Base-by-base conservation (phyloP, 1,140 invertebrate species). In the Propsilocerus akamusi region DNA sequence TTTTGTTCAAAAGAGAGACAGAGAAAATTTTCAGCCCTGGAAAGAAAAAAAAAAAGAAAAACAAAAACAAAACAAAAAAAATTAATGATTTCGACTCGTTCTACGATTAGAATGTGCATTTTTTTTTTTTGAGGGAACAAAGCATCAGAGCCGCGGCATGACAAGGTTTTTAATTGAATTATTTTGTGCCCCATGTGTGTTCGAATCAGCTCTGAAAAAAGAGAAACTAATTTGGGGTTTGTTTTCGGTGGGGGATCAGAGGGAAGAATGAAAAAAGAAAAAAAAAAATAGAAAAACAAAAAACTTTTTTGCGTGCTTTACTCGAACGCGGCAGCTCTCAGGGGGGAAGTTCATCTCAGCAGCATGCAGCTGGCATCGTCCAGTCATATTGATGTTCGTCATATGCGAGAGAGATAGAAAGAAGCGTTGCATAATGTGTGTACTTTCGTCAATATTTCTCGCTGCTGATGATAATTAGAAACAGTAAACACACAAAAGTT, bases 1-100 rank as follows among this genome's bases (percentile, higher is more conserved):
- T 17, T 8, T 41, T 20, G 17, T 41, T 41, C 14, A 41, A 41
- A 10, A 41, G 17, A 41, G 34, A 41, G 34, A 41, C 17, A 37
- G 22, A 41, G 8, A 4, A 41, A 41, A 30, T 20, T 41, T 41
- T 41, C 34, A 41, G 34, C 34, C 34, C 34, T 41, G 34, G 17
- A 41, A 41, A 41, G 34, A 41, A 41, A 41, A n/a, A n/a, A n/a
- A n/a, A 37, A 41, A 41, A 41, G 34, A 41, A 41, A 41, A 41
- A 41, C 34, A 41, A 41, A 41, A 41, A 41, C 34, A 41, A 41
- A 41, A 41, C 34, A 41, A 41, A 41, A 30, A 30, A 37, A 41
- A 41, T 41, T 41, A 41, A 41, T 41, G 34, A 20, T 41, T 41
- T 41, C 34, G 34, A 41, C 34, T 41, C 14, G 17, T 41, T 41